Base-by-base conservation (phyloP, 2,113 vertebrate species). In the Chrysochloris asiatica region DNA sequence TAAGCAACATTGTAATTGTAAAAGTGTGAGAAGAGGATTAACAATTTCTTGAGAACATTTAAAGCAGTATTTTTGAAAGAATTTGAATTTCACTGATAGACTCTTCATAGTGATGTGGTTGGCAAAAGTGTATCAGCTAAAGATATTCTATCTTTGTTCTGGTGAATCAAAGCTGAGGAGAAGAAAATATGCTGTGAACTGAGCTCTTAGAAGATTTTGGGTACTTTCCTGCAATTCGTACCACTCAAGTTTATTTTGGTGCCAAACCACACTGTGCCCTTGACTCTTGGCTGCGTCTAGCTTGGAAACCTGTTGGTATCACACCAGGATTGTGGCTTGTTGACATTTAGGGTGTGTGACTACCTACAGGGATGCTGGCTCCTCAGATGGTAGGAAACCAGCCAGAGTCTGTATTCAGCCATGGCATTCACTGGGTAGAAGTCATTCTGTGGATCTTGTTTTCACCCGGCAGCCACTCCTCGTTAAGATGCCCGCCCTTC, bases 371-470 rank as follows among this genome's bases (percentile, higher is more conserved):
- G 26, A 33, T 52, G 33, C 83, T 56, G 48, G 63, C 16, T 78
- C 33, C 61, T 22, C 52, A 33, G 33, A 0, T 0, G 4, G 33
- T 63, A 56, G 83, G 30, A 72, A 61, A 28, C 52, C 61, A 56
- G 13, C 43, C 50, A 0, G 2, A 12, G 26, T 71, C 82, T 38
- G 1, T 47, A 0, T 61, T 26, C 56, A 65, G 71, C 71, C 67
- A 54, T 87, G 36, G 16, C 52, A 2, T 76, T 79, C 13, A 10
- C 69, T 85, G 14, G 24, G 30, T 16, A 9, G 59, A 56, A 43
- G 30, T 72, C n/a, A 82, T 26, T 93, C 13, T 86, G 93, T 92
- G 87, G 59, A 61, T 83, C 83, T 94, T 80, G 56, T 80, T 71
- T 56, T 90, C 65, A 81, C 65, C 89, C 81, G 79, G 91, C 77